phyloP scores from a whole-genome alignment of 1,140 invertebrate species.

The Aphelenchoides fujianensis region DNA sequence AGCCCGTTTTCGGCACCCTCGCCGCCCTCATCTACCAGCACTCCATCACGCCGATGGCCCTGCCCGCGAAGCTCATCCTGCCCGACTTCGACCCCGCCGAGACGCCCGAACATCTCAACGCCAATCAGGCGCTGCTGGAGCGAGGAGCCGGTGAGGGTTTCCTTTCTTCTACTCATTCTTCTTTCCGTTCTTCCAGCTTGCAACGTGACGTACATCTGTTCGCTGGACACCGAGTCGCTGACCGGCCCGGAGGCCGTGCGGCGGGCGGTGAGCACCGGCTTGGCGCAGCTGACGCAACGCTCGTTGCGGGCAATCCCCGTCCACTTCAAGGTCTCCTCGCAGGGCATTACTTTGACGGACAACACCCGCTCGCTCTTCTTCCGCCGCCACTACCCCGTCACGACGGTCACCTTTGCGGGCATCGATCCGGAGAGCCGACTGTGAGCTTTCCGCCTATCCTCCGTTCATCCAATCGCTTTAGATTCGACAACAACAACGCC shows the following conservation, averaged over 20 bases:
- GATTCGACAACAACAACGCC: constrained; percentile 53
- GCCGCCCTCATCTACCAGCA: constrained; percentile 97
- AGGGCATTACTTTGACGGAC: constrained; percentile 82
- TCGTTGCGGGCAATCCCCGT: constrained; percentile 75
- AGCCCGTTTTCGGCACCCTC: constrained; percentile 90
- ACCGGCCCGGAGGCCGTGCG: constrained; percentile 94
- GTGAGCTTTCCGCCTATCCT: background rate
- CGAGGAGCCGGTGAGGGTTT: constrained; percentile 70
- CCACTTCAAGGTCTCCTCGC: constrained; percentile 90
- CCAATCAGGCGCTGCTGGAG: constrained; percentile 69
- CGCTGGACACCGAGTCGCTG: constrained; percentile 86
- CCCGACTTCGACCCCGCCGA: constrained; percentile 71
- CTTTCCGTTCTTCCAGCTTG: constrained; percentile 78
- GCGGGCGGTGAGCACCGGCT: constrained; percentile 70
- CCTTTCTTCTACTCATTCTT: constrained; percentile 19
- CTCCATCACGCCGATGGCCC: constrained; percentile 85
- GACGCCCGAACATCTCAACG: constrained; percentile 61
- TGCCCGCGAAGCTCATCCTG: constrained; percentile 82
- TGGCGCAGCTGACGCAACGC: constrained; percentile 70
- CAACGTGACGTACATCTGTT: constrained; percentile 85
- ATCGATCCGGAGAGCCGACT: constrained; percentile 47
- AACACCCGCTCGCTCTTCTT: constrained; percentile 78
- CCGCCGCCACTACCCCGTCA: constrained; percentile 85
- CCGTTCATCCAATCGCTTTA: constrained; percentile 30
- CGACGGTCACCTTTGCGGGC: constrained; percentile 85